A percentile compares a stretch with the other conserved stretches of the same genome.
phyloP scores from a whole-genome alignment of 2,113 vertebrate genomes.

The Lasiurus borealis region DNA sequence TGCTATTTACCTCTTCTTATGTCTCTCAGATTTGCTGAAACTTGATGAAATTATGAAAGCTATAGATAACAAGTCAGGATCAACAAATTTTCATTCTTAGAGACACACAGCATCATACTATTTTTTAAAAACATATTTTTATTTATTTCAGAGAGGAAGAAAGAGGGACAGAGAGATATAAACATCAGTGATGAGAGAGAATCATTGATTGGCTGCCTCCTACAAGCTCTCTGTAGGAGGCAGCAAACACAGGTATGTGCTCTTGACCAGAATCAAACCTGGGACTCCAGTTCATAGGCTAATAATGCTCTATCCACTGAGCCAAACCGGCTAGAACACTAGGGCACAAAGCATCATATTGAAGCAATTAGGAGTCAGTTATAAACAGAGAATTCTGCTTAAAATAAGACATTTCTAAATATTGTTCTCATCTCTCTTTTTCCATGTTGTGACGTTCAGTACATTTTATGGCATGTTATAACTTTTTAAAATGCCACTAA shows the following conservation, averaged over 20 bases:
- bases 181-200: no score
- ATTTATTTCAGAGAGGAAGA: no score
- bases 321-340: not conserved
- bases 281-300: no score
- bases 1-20: not conserved
- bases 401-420: not conserved
- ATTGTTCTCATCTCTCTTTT: not conserved
- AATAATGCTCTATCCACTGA: no score
- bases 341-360: not conserved
- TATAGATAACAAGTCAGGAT: not conserved
- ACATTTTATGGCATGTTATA: conserved; percentile 29
- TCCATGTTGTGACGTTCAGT: not conserved
- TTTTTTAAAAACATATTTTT: no score
- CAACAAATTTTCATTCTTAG: not conserved
- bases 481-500: not conserved
- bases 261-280: no score
- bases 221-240: no score
- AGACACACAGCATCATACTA: not conserved
- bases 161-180: no score
- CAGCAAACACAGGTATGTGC: no score
- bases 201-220: no score
- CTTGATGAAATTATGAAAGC: not conserved
- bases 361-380: not conserved
- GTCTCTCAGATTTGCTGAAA: not conserved
- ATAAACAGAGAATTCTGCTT: not conserved